Conservation (phyloP, 2,113 vertebrate genomes). For the Xiphophorus hellerii region DNA sequence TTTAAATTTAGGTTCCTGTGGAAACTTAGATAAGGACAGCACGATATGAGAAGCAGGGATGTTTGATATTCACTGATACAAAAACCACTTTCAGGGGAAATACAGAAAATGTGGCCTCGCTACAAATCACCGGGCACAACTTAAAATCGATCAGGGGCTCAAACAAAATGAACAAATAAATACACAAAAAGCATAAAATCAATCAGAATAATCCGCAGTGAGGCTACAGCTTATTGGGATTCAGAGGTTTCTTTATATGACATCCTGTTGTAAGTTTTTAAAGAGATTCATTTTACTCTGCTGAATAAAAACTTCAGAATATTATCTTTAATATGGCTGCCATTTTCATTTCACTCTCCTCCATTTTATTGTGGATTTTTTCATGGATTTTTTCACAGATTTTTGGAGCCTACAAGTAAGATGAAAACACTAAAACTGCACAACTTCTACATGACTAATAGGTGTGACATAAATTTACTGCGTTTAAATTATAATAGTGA, state of each 20-base stretch:
- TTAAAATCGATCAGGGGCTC: constrained; percentile 8
- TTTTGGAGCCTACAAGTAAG: neutral
- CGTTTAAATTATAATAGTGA: neutral
- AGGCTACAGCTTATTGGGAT: neutral
- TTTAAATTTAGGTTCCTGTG: neutral
- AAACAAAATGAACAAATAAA: constrained; percentile 6
- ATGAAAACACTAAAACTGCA: neutral
- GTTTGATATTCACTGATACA: constrained; percentile 3
- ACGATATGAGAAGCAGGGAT: neutral
- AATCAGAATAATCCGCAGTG: neutral
- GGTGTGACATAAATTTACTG: neutral
- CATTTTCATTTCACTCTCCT: constrained; percentile 19
- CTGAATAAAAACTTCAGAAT: constrained; percentile 5
- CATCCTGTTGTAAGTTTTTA: constrained; percentile 2
- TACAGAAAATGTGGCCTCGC: neutral
- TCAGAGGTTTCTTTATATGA: neutral
- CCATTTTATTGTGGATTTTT: constrained; percentile 12
- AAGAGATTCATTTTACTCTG: constrained; percentile 22
- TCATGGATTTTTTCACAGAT: constrained; percentile 3
- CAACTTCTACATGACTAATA: neutral
- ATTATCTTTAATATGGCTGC: constrained; percentile 18
- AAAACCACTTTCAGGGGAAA: constrained; percentile 10
- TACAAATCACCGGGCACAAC: constrained; percentile 4
- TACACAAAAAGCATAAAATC: constrained; percentile 10
- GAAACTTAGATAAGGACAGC: constrained; percentile 22